Evolutionary conservation across 2,797 vertebrate species (phyloP).

Genomic region (Darevskia nairensis): DNA sequence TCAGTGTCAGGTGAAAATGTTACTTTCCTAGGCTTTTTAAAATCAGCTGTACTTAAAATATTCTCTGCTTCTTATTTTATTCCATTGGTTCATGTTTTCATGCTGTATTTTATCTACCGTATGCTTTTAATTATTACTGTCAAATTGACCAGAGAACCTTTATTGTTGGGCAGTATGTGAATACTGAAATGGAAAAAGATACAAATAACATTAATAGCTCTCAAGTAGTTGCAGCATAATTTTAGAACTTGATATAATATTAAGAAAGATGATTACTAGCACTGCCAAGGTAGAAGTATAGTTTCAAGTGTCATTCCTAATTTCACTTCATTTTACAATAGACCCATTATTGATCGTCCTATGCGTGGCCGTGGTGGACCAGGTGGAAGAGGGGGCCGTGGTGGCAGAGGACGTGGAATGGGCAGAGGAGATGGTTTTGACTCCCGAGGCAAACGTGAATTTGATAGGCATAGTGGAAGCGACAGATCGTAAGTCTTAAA

Average conservation of each 20-base stretch:
- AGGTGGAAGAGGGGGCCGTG: conserved; percentile 89
- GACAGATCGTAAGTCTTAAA: conserved; percentile 94
- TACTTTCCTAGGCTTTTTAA: too few relatives aligned
- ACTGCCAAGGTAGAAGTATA: neutral
- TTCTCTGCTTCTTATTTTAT: too few relatives aligned
- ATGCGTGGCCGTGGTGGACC: conserved; percentile 92
- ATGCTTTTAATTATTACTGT: too few relatives aligned
- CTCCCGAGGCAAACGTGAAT: conserved; percentile 96
- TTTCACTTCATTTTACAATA: conserved; percentile 42
- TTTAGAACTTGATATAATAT: neutral
- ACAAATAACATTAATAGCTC: neutral
- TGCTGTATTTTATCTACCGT: too few relatives aligned
- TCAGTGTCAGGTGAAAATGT: too few relatives aligned
- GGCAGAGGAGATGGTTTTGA: conserved; percentile 95
- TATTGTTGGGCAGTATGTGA: neutral
- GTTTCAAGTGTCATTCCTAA: neutral
- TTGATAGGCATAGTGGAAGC: conserved; percentile 93
- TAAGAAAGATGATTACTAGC: neutral
- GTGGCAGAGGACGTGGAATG: conserved; percentile 91
- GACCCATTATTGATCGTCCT: conserved; percentile 90
- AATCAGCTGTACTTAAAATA: too few relatives aligned
- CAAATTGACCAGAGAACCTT: too few relatives aligned
- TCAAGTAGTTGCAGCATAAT: neutral
- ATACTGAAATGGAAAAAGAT: neutral
- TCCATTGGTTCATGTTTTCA: too few relatives aligned